Evolutionary conservation across 92 coral and sea anemone genomes (phyloP).

Genomic region (Porites cylindrica): DNA sequence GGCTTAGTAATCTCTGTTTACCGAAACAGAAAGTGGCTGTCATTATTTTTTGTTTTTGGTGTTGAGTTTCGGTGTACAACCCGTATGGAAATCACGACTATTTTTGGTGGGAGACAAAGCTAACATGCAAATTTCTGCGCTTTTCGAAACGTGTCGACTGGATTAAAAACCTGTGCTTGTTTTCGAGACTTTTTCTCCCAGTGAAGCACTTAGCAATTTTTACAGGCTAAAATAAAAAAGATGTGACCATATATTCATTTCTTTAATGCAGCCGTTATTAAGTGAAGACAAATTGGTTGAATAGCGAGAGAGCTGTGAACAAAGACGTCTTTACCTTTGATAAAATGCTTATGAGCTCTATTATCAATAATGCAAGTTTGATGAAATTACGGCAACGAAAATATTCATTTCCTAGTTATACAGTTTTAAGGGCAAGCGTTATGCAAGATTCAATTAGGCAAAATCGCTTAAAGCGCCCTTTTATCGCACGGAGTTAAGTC

Average conservation of each 20-base stretch:
- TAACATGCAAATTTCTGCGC: constrained; percentile 81
- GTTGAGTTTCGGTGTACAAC: constrained; percentile 54
- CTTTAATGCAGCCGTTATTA: constrained; percentile 55
- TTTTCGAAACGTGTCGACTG: constrained; percentile 45
- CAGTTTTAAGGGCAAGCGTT: constrained; percentile 66
- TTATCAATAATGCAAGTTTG: constrained; percentile 69
- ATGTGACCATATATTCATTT: constrained; percentile 38
- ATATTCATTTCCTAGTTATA: constrained; percentile 52
- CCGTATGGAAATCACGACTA: constrained; percentile 57
- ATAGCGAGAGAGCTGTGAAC: constrained; percentile 63
- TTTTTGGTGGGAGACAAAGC: constrained; percentile 80
- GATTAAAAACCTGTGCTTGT: constrained; percentile 19
- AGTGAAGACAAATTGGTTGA: constrained; percentile 75
- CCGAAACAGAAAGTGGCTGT: constrained; percentile 64
- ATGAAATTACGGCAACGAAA: constrained; percentile 77
- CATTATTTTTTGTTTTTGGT: constrained; percentile 47
- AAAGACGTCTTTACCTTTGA: constrained; percentile 82
- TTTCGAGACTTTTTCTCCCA: not conserved
- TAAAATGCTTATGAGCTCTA: constrained; percentile 59
- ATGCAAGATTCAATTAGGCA: constrained; percentile 81
- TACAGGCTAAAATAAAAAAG: constrained; percentile 14
- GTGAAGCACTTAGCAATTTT: constrained; percentile 3
- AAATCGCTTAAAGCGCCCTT: constrained; percentile 57
- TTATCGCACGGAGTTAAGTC: constrained; percentile 68
- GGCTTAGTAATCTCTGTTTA: constrained; percentile 58